Conservation (phyloP, 2,888 invertebrate species). For the Heteromurus nitidus region DNA sequence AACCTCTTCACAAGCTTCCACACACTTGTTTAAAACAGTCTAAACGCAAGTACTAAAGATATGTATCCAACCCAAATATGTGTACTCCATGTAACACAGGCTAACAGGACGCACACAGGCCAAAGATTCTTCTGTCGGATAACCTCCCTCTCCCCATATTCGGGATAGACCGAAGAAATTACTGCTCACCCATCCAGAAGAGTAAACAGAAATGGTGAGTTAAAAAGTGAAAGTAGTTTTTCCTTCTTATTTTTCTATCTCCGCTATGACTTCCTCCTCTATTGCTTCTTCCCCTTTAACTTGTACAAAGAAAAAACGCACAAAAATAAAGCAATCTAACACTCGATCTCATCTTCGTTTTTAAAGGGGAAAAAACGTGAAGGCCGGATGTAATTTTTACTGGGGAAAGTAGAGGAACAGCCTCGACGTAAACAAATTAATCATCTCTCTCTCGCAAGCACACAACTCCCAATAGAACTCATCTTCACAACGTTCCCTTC, state of each 20-base stretch:
- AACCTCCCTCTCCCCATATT: no score
- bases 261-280: no score
- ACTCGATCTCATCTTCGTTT: slow-evolving; percentile 17
- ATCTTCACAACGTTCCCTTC: no score
- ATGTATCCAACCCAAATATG: no score
- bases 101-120: no score
- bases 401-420: no score
- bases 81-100: no score
- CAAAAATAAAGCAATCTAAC: slow-evolving; percentile 61
- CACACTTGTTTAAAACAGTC: no score
- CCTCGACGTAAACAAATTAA: slow-evolving; percentile 69
- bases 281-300: slow-evolving; percentile 1
- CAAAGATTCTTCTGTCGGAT: no score
- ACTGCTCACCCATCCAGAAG: slow-evolving; percentile 20
- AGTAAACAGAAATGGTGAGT: slow-evolving; percentile 27
- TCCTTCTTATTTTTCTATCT: slow-evolving; percentile 22
- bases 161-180: no score
- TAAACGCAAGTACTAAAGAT: no score
- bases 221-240: slow-evolving; percentile 44
- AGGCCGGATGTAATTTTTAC: slow-evolving; percentile 40
- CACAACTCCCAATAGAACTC: slow-evolving; percentile 55
- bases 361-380: slow-evolving; percentile 3
- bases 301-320: slow-evolving; percentile 31
- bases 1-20: slow-evolving; percentile 13
- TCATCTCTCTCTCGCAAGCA: slow-evolving; percentile 60